These are phyloP conservation scores for Agrochola lychnidis DNA, from an alignment of 2,888 invertebrate species.

Conservation along the genomic window DNA sequence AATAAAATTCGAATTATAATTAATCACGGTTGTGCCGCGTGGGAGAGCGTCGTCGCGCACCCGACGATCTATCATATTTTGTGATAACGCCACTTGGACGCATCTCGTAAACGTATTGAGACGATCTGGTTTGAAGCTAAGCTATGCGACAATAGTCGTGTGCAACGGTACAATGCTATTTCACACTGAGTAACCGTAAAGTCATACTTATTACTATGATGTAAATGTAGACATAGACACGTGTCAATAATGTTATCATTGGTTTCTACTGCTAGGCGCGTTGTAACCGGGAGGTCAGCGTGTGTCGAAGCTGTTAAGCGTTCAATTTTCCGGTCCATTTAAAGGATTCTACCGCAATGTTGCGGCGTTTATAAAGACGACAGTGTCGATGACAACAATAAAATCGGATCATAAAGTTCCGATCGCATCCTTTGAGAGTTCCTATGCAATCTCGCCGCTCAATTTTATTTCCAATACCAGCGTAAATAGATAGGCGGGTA, in stretches of 20 bases:
- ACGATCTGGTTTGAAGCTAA: slow-evolving; percentile 82
- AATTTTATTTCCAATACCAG: slow-evolving; percentile 86
- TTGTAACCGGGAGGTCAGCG: slow-evolving; percentile 54
- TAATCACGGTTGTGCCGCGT: slow-evolving; percentile 89
- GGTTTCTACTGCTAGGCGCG: slow-evolving; percentile 42
- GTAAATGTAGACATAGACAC: slow-evolving; percentile 65
- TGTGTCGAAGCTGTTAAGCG: slow-evolving; percentile 68
- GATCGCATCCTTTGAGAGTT: slow-evolving; percentile 84
- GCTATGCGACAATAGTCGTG: slow-evolving; percentile 80
- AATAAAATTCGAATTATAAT: slow-evolving; percentile 91
- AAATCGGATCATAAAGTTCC: slow-evolving; percentile 85
- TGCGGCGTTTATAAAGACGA: slow-evolving; percentile 78
- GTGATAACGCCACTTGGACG: slow-evolving; percentile 89
- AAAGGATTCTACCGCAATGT: slow-evolving; percentile 70
- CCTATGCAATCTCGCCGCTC: slow-evolving; percentile 86
- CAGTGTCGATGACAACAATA: slow-evolving; percentile 84
- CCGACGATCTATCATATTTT: slow-evolving; percentile 90
- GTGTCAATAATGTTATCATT: slow-evolving; percentile 62
- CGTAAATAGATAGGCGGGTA: slow-evolving; percentile 86
- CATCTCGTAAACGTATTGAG: slow-evolving; percentile 87
- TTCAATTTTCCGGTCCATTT: slow-evolving; percentile 76
- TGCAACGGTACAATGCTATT: slow-evolving; percentile 79
- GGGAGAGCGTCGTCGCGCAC: slow-evolving; percentile 88
- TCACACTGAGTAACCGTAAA: slow-evolving; percentile 66
- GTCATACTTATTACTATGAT: slow-evolving; percentile 62